Percentiles rank a stretch among this genome's conserved stretches.
Conservation (phyloP, 2,888 invertebrate genomes). For the Habrosyne pyritoides region DNA sequence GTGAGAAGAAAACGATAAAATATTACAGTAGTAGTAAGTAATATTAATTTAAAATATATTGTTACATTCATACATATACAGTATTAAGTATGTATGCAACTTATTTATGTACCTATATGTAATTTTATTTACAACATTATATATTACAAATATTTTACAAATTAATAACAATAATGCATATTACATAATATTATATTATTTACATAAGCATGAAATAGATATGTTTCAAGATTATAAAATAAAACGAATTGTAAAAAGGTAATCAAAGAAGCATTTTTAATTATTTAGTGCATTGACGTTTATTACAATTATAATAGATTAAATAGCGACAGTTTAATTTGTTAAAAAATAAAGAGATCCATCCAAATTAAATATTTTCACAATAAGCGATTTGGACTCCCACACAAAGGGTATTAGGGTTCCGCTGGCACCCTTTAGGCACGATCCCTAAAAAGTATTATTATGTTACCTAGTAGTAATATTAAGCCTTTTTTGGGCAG, state of each 20-base stretch:
- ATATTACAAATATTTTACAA: conserved; percentile 60
- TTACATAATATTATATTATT: conserved; percentile 54
- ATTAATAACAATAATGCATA: conserved; percentile 47
- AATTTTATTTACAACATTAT: conserved; percentile 59
- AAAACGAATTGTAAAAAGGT: conserved; percentile 26
- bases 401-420: too few relatives aligned
- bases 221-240: conserved; percentile 67
- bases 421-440: too few relatives aligned
- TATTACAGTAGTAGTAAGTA: conserved; percentile 32
- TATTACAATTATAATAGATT: background rate
- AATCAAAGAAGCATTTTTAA: conserved; percentile 27
- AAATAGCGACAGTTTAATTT: too few relatives aligned
- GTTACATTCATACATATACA: conserved; percentile 9
- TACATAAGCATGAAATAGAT: conserved; percentile 74
- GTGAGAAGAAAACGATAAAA: conserved; percentile 68
- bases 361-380: too few relatives aligned
- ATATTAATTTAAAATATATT: conserved; percentile 29
- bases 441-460: too few relatives aligned
- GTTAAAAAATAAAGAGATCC: too few relatives aligned
- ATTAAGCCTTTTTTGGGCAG: background rate
- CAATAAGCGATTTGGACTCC: too few relatives aligned
- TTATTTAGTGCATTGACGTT: conserved; percentile 17
- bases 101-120: conserved; percentile 31
- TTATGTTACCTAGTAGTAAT: too few relatives aligned
- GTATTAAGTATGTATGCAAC: conserved; percentile 30